Conservation (phyloP, 2,888 invertebrate genomes). For the Synanthedon myopaeformis region DNA sequence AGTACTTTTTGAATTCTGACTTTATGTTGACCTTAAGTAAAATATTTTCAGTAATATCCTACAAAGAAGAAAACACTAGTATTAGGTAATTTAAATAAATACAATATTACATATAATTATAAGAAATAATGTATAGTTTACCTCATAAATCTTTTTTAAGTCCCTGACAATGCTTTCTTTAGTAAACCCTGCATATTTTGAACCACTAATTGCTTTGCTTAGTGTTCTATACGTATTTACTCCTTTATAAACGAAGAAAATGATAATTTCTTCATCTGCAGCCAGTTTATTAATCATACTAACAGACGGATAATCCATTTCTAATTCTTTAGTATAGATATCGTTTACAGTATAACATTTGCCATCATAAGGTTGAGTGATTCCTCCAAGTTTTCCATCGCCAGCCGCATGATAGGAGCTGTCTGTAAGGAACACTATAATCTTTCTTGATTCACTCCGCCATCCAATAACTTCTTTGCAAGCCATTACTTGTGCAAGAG, state of each 20-base stretch:
- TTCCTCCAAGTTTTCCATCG: conserved; percentile 79
- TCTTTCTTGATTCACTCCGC: conserved; percentile 79
- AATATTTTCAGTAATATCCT: conserved; percentile 31
- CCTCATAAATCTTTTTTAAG: conserved; percentile 32
- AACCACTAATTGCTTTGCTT: conserved; percentile 20
- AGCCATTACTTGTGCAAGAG: conserved; percentile 80
- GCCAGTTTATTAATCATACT: conserved; percentile 73
- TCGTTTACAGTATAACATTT: conserved; percentile 72
- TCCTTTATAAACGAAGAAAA: conserved; percentile 20
- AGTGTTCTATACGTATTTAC: conserved; percentile 19
- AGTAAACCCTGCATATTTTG: conserved; percentile 12
- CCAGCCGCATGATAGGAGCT: conserved; percentile 82
- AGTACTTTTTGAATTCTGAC: conserved; percentile 15
- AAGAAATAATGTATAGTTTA: conserved; percentile 9
- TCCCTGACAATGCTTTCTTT: conserved; percentile 11
- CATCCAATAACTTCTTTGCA: conserved; percentile 80
- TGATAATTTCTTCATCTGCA: conserved; percentile 74
- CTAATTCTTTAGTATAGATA: conserved; percentile 65
- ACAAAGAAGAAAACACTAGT: conserved; percentile 11
- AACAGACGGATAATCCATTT: conserved; percentile 84
- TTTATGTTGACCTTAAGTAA: conserved; percentile 24
- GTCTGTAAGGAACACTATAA: conserved; percentile 84
- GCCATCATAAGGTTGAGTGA: conserved; percentile 79
- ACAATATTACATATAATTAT: background rate
- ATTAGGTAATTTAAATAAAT: conserved; percentile 1